Evolutionary conservation across 2,797 vertebrate genomes (phyloP), one percentile per base, ranked within the genome.

Genomic region (Dendrocincla tyrannina): DNA sequence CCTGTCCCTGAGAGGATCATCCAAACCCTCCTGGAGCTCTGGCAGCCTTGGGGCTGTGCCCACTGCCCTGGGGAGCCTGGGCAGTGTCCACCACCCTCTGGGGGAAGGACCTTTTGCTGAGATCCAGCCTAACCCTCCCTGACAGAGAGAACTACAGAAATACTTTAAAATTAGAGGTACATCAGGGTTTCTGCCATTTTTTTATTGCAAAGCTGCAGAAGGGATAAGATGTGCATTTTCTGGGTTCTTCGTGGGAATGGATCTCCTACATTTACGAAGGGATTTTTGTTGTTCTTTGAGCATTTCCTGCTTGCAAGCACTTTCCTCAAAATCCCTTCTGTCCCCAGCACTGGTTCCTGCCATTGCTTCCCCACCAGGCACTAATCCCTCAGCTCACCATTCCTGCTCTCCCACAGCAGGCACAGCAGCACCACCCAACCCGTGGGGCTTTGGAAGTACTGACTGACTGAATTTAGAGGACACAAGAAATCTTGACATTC

Each of bases 401-500:
- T 49, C 37, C 67, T 23, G 7, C 23, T 63, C 52, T 91, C 41
- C 39, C 52, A 17, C 75, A 37, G 39, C 55, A 1, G 0, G 37
- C 37, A 62, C 59, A 41, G 59, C 59, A 62, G 37, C 59, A 62
- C 13, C 37, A 41, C 59, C 59, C 27, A 87, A 22, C 50, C n/a
- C 9, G 0, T 2, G 28, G 28, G 35, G 17, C 37, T 89, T 79
- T 56, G 1, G 4, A 63, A 86, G 58, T 8, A 25, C 60, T 50
- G 47, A 23, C 49, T 1, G 9, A 41, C 73, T 58, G 69, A 81
- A 84, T 94, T 94, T 95, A 93, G 85, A 93, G 92, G 91, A 91
- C 88, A 46, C 0, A 0, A 63, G 44, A 89, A 88, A 93, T 86
- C 74, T 86, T 93, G 95, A 95, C 93, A 85, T 95, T 96, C 80